A percentile compares a stretch with the other conserved stretches of the same genome.
phyloP scores from a whole-genome alignment of 2,113 vertebrate genomes.

The Suricata suricatta region DNA sequence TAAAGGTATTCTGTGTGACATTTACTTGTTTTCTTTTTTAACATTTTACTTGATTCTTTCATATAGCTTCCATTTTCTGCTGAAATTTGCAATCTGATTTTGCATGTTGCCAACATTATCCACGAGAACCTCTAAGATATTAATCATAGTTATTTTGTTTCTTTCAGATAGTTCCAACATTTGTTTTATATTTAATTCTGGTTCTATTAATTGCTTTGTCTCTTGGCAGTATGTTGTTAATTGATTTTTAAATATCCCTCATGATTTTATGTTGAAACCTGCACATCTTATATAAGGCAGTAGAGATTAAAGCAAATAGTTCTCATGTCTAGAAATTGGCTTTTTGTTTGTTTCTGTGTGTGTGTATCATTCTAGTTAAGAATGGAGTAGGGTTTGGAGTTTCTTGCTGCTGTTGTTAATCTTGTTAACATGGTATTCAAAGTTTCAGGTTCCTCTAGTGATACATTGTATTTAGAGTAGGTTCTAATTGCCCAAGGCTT shows the following conservation, averaged over 20 bases:
- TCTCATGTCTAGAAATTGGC: background rate
- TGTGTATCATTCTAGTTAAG: background rate
- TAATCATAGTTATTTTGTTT: background rate
- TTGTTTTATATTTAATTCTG: background rate
- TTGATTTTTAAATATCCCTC: background rate
- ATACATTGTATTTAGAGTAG: background rate
- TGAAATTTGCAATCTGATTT: background rate
- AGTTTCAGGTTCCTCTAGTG: background rate
- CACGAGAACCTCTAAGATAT: background rate
- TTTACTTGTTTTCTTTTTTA: slow-evolving; percentile 19
- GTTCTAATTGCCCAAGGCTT: accelerated
- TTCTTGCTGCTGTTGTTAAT: background rate
- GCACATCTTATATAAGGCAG: background rate
- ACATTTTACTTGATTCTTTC: background rate
- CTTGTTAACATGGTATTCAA: background rate
- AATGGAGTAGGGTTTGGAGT: background rate
- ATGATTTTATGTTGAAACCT: background rate
- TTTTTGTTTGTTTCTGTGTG: background rate
- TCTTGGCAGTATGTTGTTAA: background rate
- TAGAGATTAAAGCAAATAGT: background rate
- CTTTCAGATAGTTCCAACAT: background rate
- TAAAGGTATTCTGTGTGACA: background rate
- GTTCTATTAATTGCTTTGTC: background rate
- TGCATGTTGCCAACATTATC: background rate
- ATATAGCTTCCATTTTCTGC: background rate